phyloP scores from a whole-genome alignment of 2,888 invertebrate genomes.

The Theretra japonica region DNA sequence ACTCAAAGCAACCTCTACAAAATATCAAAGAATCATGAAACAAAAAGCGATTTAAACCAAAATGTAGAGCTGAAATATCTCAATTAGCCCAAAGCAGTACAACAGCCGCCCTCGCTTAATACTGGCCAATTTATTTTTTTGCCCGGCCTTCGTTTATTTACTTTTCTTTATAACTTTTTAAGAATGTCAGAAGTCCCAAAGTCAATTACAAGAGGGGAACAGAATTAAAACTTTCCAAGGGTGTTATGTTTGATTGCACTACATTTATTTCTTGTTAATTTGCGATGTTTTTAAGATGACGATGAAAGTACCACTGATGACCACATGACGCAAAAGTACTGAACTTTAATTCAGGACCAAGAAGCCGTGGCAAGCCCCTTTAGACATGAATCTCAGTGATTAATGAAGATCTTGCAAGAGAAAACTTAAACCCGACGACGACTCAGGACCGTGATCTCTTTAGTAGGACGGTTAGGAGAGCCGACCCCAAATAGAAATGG shows the following conservation, averaged over 20 bases:
- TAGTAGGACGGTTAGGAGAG: too few species aligned
- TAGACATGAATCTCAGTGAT: too few species aligned
- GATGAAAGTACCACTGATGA: too few species aligned
- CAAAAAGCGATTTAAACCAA: neutral
- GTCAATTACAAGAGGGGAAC: slow-evolving; percentile 43
- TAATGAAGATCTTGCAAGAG: too few species aligned
- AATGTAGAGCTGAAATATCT: neutral
- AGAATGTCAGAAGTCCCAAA: slow-evolving; percentile 37
- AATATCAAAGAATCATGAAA: neutral
- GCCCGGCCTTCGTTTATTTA: slow-evolving; percentile 1
- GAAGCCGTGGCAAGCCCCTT: too few species aligned
- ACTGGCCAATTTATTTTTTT: slow-evolving; percentile 7
- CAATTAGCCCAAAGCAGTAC: neutral
- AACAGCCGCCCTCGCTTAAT: neutral
- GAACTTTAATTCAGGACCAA: too few species aligned
- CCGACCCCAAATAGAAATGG: too few species aligned
- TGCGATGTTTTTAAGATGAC: neutral
- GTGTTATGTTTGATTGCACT: slow-evolving; percentile 26
- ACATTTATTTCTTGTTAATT: neutral
- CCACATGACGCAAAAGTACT: too few species aligned
- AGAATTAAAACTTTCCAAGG: slow-evolving; percentile 36
- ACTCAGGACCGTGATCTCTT: too few species aligned
- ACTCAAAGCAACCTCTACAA: neutral
- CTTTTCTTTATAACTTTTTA: slow-evolving; percentile 34
- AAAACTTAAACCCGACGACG: too few species aligned